Evolutionary conservation across 2,888 invertebrate genomes (phyloP).

Genomic region (Eupithecia pulchellata): DNA sequence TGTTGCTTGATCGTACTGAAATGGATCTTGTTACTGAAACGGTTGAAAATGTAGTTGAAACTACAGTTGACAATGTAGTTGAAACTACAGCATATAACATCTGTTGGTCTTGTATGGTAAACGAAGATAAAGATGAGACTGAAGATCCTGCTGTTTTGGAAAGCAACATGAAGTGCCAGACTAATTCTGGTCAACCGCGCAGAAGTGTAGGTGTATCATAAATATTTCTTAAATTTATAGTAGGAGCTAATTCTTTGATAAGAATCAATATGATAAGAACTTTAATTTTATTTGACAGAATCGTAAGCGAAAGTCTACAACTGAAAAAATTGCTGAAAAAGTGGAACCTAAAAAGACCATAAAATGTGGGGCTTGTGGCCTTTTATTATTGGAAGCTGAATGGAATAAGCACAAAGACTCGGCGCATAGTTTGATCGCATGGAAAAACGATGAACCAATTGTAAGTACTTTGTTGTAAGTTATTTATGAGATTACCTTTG

Average conservation of each 20-base stretch:
- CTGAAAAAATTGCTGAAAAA: background rate
- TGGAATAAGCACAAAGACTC: constrained; percentile 59
- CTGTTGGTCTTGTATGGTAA: constrained; percentile 25
- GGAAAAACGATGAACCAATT: constrained; percentile 53
- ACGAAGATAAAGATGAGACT: constrained; percentile 15
- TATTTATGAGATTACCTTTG: background rate
- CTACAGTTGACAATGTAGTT: background rate
- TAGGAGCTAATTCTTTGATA: background rate
- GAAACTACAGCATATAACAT: constrained; percentile 20
- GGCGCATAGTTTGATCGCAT: constrained; percentile 59
- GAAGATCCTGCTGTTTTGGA: constrained; percentile 6
- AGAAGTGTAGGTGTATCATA: constrained; percentile 31
- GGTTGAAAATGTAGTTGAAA: constrained; percentile 9
- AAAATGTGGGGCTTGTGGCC: constrained; percentile 59
- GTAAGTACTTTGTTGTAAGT: constrained; percentile 51
- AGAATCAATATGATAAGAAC: no score
- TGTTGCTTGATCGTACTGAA: constrained; percentile 25
- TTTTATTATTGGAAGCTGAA: constrained; percentile 48
- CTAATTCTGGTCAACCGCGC: constrained; percentile 21
- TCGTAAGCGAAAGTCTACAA: constrained; percentile 33
- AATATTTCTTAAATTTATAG: background rate
- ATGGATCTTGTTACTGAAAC: constrained; percentile 18
- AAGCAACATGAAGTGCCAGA: constrained; percentile 3
- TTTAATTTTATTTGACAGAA: constrained; percentile 25
- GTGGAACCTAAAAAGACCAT: constrained; percentile 43